A percentile compares a stretch with the other conserved stretches of the same genome.
Conservation (phyloP, 2,113 vertebrate species). For the Nycticryphes semicollaris region DNA sequence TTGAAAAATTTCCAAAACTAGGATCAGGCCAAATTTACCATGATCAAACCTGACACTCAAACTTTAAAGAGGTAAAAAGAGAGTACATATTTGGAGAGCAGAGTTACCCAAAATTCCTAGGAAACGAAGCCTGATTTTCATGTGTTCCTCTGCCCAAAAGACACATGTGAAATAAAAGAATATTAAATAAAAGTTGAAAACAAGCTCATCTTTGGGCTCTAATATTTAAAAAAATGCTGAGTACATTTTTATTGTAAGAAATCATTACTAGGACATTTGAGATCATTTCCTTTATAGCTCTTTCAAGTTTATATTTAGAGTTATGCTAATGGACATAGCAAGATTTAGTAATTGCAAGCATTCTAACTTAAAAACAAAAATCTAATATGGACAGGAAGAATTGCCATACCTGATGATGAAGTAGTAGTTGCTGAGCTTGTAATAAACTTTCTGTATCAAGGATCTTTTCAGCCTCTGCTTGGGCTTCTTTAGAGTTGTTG, state of each 20-base stretch:
- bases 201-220: not conserved
- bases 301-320: not conserved
- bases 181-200: not conserved
- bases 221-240: not conserved
- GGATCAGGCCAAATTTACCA: not conserved
- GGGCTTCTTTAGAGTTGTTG: conserved; percentile 78
- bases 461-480: conserved; percentile 82
- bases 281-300: not conserved
- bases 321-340: not conserved
- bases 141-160: not conserved
- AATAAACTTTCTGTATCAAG: conserved; percentile 83
- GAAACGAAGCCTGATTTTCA: not conserved
- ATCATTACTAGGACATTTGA: not conserved
- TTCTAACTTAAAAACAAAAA: not conserved
- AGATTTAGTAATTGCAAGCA: not conserved
- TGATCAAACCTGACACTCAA: not conserved
- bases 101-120: not conserved
- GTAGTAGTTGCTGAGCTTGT: conserved; percentile 86
- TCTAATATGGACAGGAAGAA: not conserved
- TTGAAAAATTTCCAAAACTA: not conserved
- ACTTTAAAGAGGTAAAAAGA: not conserved
- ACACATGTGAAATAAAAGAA: not conserved
- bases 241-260: not conserved
- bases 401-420: conserved; percentile 86
- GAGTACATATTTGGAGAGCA: not conserved